Percentiles rank a stretch among this genome's conserved stretches.
phyloP scores from a whole-genome alignment of 2,113 vertebrate genomes.

The Grammomys surdaster region DNA sequence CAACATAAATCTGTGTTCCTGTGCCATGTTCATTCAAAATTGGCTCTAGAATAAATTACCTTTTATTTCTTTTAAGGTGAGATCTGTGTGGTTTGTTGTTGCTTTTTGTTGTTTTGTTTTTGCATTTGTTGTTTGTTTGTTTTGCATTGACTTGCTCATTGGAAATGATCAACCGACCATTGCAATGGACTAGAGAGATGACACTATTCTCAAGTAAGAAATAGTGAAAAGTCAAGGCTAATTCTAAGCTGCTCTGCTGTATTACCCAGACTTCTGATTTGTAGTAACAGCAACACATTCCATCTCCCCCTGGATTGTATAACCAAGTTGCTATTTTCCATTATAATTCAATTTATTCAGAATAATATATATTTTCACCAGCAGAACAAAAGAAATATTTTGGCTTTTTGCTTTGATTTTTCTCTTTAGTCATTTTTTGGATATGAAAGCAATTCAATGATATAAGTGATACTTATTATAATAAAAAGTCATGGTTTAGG shows the following conservation, averaged over 20 bases:
- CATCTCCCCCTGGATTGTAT: not conserved
- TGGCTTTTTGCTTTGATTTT: conserved; percentile 2
- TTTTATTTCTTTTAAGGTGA: not conserved
- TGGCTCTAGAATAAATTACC: not conserved
- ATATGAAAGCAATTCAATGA: not conserved
- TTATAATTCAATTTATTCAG: not conserved
- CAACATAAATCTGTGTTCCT: not conserved
- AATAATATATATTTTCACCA: not conserved
- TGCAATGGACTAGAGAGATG: not conserved
- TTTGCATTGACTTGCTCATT: not conserved
- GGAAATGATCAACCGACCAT: not conserved
- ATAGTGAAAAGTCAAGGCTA: not conserved
- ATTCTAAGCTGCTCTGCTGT: not conserved
- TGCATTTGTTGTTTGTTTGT: not conserved
- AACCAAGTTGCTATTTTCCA: not conserved
- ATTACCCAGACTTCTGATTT: not conserved
- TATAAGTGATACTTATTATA: not conserved
- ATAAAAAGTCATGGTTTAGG: not conserved
- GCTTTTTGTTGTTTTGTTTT: not conserved
- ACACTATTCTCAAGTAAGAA: not conserved
- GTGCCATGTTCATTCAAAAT: not conserved
- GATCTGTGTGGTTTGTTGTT: not conserved
- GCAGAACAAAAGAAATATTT: not conserved
- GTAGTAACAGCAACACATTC: not conserved
- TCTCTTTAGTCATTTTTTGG: not conserved